Base-by-base conservation (phyloP, 1,140 invertebrate genomes). In the Ectropis grisescens region DNA sequence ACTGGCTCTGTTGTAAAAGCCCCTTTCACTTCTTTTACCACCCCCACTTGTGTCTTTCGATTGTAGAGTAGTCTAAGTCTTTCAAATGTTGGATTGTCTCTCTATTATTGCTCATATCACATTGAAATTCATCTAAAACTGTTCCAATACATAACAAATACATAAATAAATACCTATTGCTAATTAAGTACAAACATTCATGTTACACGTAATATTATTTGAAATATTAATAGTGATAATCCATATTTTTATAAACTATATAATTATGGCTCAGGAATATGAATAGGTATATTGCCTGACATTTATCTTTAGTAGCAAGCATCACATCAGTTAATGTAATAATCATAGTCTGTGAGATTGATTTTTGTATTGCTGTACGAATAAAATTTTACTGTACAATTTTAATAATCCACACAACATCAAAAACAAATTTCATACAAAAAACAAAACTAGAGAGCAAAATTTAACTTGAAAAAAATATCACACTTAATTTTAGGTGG, bases 41-140 rank as follows among this genome's bases (percentile, higher is more conserved):
- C n/a, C n/a, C n/a, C n/a, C n/a, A n/a, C n/a, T n/a, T n/a, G n/a
- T n/a, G n/a, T n/a, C n/a, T n/a, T n/a, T n/a, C n/a, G n/a, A n/a
- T n/a, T n/a, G n/a, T n/a, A n/a, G n/a, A n/a, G n/a, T n/a, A n/a
- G n/a, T n/a, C n/a, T n/a, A n/a, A n/a, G n/a, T n/a, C 8, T 19
- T 19, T 19, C 3, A 41, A 50, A 44, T 56, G 55, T 58, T 62
- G 58, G 43, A 56, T 55, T 51, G 57, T 57, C 51, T 64, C 55
- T 67, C 58, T 65, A 70, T 69, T 78, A 74, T 76, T 78, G 75
- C 72, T 80, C 57, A 72, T 75, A 80, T 80, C 75, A 75, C 72
- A 78, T 75, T n/a, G 47, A 58, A 66, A 59, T 66, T 75, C 55
- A 58, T 61, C 58, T 58, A 64, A 55, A 67, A 60, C 44, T 55